Conservation (phyloP, 1,140 invertebrate species). For the Drosophila yakuba region DNA sequence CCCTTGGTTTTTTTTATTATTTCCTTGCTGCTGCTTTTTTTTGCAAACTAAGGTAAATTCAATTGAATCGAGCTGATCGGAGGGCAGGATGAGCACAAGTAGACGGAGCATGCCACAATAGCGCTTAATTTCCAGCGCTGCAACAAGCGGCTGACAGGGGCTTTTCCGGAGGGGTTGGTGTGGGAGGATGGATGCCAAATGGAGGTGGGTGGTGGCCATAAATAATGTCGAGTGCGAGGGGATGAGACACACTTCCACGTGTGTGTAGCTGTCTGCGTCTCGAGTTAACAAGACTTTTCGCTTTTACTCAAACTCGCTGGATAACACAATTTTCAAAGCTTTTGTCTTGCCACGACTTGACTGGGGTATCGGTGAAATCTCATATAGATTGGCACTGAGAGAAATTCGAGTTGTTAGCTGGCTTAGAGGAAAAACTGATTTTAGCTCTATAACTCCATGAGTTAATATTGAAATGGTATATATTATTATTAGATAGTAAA, state of each 20-base stretch:
- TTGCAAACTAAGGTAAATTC: slow-evolving; percentile 77
- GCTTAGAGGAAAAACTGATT: too few species aligned
- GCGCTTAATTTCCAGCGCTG: slow-evolving; percentile 74
- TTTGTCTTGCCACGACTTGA: slow-evolving; percentile 48
- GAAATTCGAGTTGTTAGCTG: neutral
- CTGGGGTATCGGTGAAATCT: slow-evolving; percentile 15
- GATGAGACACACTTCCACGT: slow-evolving; percentile 14
- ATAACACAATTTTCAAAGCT: slow-evolving; percentile 61
- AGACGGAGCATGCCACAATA: slow-evolving; percentile 58
- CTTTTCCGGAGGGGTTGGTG: neutral
- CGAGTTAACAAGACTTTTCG: slow-evolving; percentile 75
- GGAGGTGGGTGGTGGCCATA: slow-evolving; percentile 29
- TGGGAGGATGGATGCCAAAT: neutral
- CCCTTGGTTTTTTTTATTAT: slow-evolving; percentile 33
- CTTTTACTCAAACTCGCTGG: slow-evolving; percentile 63
- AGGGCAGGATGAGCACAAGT: neutral
- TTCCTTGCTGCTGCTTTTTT: slow-evolving; percentile 14
- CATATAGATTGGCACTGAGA: slow-evolving; percentile 15
- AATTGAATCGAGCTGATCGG: slow-evolving; percentile 57
- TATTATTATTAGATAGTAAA: too few species aligned
- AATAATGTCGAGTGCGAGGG: slow-evolving; percentile 42
- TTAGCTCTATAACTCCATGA: too few species aligned
- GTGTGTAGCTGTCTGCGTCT: slow-evolving; percentile 31
- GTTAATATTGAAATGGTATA: too few species aligned
- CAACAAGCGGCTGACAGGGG: slow-evolving; percentile 46